A percentile compares a stretch with the other conserved stretches of the same genome.
These are phyloP conservation scores for Diarsia brunnea DNA, from an alignment of 2,888 invertebrate genomes.

Conservation along the genomic window DNA sequence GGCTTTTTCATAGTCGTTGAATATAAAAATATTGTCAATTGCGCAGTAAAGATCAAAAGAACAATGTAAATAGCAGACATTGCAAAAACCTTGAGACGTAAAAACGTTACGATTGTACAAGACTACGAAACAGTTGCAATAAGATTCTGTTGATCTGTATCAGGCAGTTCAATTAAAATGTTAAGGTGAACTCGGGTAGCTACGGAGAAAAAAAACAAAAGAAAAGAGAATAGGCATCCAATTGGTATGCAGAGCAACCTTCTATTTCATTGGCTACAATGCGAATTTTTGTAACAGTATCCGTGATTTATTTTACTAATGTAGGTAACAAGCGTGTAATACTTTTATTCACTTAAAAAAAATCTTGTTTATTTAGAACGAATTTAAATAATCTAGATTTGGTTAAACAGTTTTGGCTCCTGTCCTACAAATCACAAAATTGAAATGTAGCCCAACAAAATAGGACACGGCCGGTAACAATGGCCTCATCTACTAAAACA, in stretches of 20 bases:
- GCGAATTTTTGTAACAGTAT: conserved; percentile 17
- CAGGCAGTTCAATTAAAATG: conserved; percentile 58
- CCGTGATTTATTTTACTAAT: conserved; percentile 13
- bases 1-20: conserved; percentile 36
- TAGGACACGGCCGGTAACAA: conserved; percentile 39
- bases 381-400: conserved; percentile 5
- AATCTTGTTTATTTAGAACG: background rate
- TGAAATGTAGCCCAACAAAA: conserved; percentile 35
- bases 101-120: conserved; percentile 27
- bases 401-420: conserved; percentile 1
- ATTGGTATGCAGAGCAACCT: conserved; percentile 42
- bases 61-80: conserved; percentile 53
- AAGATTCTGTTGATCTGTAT: conserved; percentile 52
- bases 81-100: conserved; percentile 47
- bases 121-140: conserved; percentile 44
- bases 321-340: conserved; percentile 26
- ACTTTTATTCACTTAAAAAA: background rate
- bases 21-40: conserved; percentile 45
- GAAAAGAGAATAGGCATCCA: conserved; percentile 23
- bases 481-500: conserved; percentile 45
- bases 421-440: conserved; percentile 33
- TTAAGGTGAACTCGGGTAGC: conserved; percentile 37
- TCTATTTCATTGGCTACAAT: conserved; percentile 25
- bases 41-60: conserved; percentile 50
- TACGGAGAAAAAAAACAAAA: conserved; percentile 39